phyloP scores from a whole-genome alignment of 2,113 vertebrate species.

The Scatophagus argus region DNA sequence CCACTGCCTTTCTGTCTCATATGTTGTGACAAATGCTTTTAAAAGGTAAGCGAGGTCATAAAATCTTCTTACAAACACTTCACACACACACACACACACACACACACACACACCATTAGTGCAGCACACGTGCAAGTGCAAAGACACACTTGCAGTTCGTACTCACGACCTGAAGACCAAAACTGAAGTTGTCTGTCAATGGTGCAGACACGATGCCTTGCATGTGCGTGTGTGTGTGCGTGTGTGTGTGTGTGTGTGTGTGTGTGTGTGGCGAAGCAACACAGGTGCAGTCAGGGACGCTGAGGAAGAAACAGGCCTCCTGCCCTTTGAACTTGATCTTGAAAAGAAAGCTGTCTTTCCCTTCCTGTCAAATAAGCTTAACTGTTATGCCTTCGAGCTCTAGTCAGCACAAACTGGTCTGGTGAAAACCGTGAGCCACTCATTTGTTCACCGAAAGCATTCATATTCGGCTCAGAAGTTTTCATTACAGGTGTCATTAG shows the following conservation, averaged over 20 bases:
- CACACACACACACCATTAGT: conserved; percentile 2
- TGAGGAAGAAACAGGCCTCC: conserved; percentile 68
- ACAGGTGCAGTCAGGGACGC: conserved; percentile 84
- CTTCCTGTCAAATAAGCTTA: conserved; percentile 77
- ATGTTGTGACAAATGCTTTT: conserved; percentile 74
- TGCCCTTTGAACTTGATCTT: conserved; percentile 83
- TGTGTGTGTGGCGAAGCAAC: conserved; percentile 42
- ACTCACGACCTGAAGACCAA: conserved; percentile 20
- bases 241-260: conserved; percentile 20
- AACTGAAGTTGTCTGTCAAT: conserved; percentile 60
- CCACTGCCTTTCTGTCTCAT: conserved; percentile 20
- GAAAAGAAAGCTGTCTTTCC: conserved; percentile 78
- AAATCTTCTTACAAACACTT: conserved; percentile 63
- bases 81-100: conserved; percentile 28
- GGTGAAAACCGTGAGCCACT: conserved; percentile 22
- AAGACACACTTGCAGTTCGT: conserved; percentile 12
- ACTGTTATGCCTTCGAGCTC: conserved; percentile 70
- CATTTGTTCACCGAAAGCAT: conserved; percentile 9
- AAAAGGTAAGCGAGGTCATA: conserved; percentile 71
- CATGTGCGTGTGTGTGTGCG: background rate
- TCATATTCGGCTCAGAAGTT: background rate
- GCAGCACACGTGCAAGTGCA: conserved; percentile 1
- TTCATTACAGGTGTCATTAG: conserved; percentile 25
- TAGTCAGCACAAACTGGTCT: conserved; percentile 56
- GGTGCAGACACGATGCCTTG: conserved; percentile 34